Percentiles rank a stretch among this genome's conserved stretches.
Evolutionary conservation across 2,888 invertebrate species (phyloP).

Genomic region (Tenthredo notha): DNA sequence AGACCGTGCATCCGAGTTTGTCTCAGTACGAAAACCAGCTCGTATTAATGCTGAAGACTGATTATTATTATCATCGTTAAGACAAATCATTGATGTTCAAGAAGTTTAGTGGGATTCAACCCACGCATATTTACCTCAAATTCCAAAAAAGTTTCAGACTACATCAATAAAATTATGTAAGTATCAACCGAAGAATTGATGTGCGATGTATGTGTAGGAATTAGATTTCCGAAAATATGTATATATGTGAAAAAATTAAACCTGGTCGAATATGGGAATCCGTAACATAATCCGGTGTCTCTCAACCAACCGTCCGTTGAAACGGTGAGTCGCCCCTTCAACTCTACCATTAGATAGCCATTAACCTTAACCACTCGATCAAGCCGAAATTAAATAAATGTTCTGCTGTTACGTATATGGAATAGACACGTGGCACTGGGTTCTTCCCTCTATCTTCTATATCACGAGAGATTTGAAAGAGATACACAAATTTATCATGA

Average conservation of each 20-base stretch:
- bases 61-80: neutral
- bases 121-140: neutral
- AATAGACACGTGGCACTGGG: neutral
- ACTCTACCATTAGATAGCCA: slow-evolving; percentile 46
- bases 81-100: neutral
- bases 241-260: neutral
- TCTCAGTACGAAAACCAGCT: neutral
- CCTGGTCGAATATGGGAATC: neutral
- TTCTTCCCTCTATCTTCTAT: neutral
- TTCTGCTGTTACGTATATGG: slow-evolving; percentile 23
- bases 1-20: neutral
- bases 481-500: neutral
- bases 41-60: neutral
- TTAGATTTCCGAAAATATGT: neutral
- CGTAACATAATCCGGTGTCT: neutral
- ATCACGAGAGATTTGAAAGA: neutral
- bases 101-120: neutral
- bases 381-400: slow-evolving; percentile 53
- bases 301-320: slow-evolving; percentile 13
- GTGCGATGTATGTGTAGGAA: neutral
- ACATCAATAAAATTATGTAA: neutral
- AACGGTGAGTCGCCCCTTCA: slow-evolving; percentile 1
- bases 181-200: neutral
- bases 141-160: neutral
- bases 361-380: slow-evolving; percentile 48